Evolutionary conservation across 2,888 invertebrate genomes (phyloP).

Genomic region (Eupithecia subfuscata): DNA sequence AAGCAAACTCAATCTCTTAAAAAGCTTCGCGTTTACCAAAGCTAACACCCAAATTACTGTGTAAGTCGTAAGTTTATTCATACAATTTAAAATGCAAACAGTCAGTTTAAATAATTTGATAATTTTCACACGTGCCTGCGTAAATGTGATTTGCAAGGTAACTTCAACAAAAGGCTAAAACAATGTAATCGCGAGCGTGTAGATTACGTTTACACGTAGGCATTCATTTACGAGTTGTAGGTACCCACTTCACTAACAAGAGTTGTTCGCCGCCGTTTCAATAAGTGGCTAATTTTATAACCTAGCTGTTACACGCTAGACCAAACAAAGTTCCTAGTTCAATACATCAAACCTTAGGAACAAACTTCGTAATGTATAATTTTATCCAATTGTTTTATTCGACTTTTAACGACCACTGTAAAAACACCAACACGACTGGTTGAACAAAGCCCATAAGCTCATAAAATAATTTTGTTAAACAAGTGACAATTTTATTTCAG

Average conservation of each 20-base stretch:
- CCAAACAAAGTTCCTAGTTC: neutral
- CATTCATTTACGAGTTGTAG: constrained; percentile 7
- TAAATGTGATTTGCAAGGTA: neutral
- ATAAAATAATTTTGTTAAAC: constrained; percentile 6
- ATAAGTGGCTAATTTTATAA: constrained; percentile 21
- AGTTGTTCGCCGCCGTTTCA: constrained; percentile 31
- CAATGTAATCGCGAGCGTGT: constrained; percentile 23
- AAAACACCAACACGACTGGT: neutral
- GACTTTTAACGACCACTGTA: neutral
- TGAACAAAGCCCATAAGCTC: constrained; percentile 1
- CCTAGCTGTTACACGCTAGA: constrained; percentile 14
- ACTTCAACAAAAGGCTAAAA: constrained; percentile 20
- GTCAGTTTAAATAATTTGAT: constrained; percentile 18
- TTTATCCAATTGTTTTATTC: neutral
- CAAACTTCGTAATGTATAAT: neutral
- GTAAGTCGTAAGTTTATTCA: constrained; percentile 10
- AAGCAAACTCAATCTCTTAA: neutral
- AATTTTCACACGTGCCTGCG: constrained; percentile 9
- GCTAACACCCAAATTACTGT: neutral
- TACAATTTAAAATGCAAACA: constrained; percentile 19
- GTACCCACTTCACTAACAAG: neutral
- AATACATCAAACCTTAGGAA: neutral
- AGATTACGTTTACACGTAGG: constrained; percentile 8
- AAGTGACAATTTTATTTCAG: constrained; percentile 6
- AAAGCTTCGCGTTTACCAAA: neutral